Percentiles rank a stretch among this genome's conserved stretches.
These are phyloP conservation scores for Sphyrna mokarran DNA, from an alignment of 2,113 vertebrate genomes.

Conservation along the genomic window DNA sequence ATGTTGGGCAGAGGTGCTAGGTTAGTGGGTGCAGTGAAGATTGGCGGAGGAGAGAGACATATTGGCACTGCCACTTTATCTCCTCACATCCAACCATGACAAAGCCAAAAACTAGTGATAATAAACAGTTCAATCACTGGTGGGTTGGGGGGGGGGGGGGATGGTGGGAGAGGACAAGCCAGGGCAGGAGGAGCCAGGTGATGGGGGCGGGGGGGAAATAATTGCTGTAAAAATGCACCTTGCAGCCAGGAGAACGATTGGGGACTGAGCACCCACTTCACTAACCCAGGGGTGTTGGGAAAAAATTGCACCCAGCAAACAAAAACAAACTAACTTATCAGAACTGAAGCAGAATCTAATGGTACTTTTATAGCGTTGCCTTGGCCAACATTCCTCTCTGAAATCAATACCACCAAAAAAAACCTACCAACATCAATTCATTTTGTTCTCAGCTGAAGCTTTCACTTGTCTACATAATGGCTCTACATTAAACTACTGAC, in stretches of 20 bases:
- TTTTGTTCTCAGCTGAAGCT: not conserved
- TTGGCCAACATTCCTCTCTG: not conserved
- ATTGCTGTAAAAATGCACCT: not conserved
- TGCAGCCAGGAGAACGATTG: not conserved
- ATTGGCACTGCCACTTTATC: not conserved
- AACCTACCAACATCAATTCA: not conserved
- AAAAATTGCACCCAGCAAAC: not conserved
- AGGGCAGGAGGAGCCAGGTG: too few relatives aligned
- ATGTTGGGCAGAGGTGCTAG: not conserved
- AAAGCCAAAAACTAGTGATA: not conserved
- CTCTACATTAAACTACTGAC: not conserved
- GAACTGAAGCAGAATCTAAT: not conserved
- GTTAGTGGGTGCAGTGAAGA: not conserved
- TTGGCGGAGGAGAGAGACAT: not conserved
- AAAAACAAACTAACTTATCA: not conserved
- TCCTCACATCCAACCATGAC: not conserved
- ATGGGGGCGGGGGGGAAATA: not conserved
- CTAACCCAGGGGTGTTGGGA: not conserved
- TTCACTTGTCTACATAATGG: not conserved
- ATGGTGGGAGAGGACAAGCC: too few relatives aligned
- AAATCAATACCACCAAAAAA: not conserved
- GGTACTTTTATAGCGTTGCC: not conserved
- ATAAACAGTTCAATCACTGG: not conserved
- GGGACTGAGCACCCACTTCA: not conserved
- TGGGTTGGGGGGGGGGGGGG: too few relatives aligned